phyloP scores from a whole-genome alignment of 1,140 invertebrate species.

The Cydia splendana region DNA sequence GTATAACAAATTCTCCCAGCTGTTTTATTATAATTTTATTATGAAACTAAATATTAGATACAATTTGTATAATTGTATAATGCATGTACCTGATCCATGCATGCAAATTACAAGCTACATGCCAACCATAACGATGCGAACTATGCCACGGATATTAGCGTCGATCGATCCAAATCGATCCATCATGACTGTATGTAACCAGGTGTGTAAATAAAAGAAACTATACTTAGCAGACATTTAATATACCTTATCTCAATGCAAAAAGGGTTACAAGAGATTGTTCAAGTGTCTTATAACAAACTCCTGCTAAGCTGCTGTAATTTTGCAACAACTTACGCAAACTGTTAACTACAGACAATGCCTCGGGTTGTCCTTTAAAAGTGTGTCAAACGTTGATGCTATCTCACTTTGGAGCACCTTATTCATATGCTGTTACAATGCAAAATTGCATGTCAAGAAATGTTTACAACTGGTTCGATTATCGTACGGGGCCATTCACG shows the following conservation, averaged over 20 bases:
- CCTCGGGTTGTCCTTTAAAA: conserved; percentile 68
- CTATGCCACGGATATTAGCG: no score
- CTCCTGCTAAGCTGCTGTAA: conserved; percentile 19
- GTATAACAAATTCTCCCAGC: no score
- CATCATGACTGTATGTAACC: no score
- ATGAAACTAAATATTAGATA: no score
- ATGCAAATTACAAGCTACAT: no score
- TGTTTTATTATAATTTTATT: no score
- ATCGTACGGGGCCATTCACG: conserved; percentile 20
- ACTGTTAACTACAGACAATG: conserved; percentile 53
- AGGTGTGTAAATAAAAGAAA: no score
- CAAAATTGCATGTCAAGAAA: not conserved
- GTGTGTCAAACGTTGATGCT: conserved; percentile 52
- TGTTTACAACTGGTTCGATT: conserved; percentile 16
- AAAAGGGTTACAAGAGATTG: not conserved
- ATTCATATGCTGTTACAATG: not conserved
- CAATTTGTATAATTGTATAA: no score
- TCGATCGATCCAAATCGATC: no score
- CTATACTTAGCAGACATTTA: no score
- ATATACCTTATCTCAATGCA: not conserved
- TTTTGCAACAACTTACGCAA: conserved; percentile 56
- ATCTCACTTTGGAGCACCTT: not conserved
- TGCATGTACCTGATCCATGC: no score
- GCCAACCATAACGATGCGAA: no score
- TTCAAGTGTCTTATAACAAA: not conserved